Evolutionary conservation across 2,113 vertebrate species (phyloP), one percentile per base, ranked within the genome.

Genomic region (Trogon surrucura): DNA sequence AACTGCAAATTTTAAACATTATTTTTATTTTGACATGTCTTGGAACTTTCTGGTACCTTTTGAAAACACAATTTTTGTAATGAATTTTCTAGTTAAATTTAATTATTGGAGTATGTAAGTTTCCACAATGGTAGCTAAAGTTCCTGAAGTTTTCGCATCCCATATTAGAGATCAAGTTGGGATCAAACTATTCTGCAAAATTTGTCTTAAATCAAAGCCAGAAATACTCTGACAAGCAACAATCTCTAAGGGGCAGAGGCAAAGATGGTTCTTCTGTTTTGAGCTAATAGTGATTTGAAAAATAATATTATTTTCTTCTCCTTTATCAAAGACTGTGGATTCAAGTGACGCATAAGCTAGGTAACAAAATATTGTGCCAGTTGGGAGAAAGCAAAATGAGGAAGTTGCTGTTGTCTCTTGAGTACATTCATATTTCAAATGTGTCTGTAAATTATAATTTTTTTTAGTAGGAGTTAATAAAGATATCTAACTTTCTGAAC

Each of bases 291-390:
- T 26, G 16, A 22, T 9, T 17, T 74, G 51, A 70, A 80, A 36
- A 84, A 61, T 4, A n/a, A 0, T 27, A 41, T 47, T 47, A 64
- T 73, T 73, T 82, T 38, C 8, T 13, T 25, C 8, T 62, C 7
- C 4, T 72, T 29, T 89, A 1, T 34, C 17, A 78, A 29, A 29
- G 23, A 84, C 78, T 0, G 0, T 32, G 21, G 5, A 20, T 57
- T 73, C 10, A 45, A 10, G 12, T 41, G 50, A 57, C 18, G 27
- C 0, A 0, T 20, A 72, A 57, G 11, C 34, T 82, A 26, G 48
- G 6, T 48, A 78, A 70, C 4, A 16, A 92, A 48, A 65, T 25
- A 45, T 9, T 64, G 11, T 44, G 10, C 5, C 82, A 81, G 11
- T 4, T 23, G 41, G 17, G 9, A 65, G 32, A 51, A 80, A 78